These are phyloP conservation scores for Bergia sp. DNA, from an alignment of 92 coral and sea anemone species.

Conservation along the genomic window DNA sequence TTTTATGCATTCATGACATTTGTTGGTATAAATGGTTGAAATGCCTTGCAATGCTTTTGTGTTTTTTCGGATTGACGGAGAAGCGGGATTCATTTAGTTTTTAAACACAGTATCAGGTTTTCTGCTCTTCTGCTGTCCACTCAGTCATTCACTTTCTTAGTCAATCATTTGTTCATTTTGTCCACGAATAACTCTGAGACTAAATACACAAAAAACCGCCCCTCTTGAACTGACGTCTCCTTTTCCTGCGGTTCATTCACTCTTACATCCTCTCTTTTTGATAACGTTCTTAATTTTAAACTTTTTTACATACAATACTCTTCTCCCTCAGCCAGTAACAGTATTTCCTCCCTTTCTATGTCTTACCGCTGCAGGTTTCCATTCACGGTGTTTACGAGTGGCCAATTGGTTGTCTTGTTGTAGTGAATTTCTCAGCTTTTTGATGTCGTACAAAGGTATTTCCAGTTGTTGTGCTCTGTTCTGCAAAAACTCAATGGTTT, in stretches of 20 bases:
- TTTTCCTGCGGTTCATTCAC: too few species aligned
- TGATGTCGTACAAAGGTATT: slow-evolving; percentile 60
- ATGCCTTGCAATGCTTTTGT: background rate
- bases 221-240: too few species aligned
- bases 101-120: background rate
- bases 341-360: background rate
- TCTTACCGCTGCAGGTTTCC: slow-evolving; percentile 68
- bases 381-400: slow-evolving; percentile 48
- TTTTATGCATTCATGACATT: background rate
- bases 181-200: background rate
- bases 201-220: too few species aligned
- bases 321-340: background rate
- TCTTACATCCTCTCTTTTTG: too few species aligned
- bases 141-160: background rate
- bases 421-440: slow-evolving; percentile 40
- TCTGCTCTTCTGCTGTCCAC: background rate
- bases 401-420: slow-evolving; percentile 56
- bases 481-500: slow-evolving; percentile 48
- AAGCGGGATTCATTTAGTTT: too few species aligned
- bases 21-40: background rate
- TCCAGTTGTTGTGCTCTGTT: slow-evolving; percentile 32
- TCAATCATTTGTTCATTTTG: background rate
- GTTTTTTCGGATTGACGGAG: background rate
- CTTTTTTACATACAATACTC: too few species aligned
- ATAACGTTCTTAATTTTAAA: too few species aligned